Conservation (phyloP, 2,797 vertebrate genomes). For the Pangasius sanitwongsei region DNA sequence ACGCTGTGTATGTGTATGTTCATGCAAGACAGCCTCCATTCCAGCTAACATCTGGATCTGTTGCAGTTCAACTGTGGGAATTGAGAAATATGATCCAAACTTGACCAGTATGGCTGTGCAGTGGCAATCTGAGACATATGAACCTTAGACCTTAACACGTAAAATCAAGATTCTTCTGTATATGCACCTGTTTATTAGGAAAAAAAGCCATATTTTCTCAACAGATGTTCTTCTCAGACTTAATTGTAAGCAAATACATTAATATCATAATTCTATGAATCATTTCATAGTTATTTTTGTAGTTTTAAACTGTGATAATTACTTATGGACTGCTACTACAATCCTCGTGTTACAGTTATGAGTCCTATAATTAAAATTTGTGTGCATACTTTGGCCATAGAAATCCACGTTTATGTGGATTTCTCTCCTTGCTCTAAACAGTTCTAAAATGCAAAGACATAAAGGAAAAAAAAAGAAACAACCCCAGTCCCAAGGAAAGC, state of each 20-base stretch:
- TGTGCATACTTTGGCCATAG: neutral
- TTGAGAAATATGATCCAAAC: neutral
- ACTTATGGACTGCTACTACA: neutral
- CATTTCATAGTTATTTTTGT: neutral
- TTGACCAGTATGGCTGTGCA: neutral
- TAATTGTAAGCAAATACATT: neutral
- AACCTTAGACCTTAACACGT: neutral
- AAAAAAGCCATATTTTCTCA: neutral
- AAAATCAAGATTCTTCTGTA: neutral
- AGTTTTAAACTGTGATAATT: neutral
- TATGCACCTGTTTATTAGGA: neutral
- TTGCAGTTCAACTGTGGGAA: neutral
- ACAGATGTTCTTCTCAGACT: neutral
- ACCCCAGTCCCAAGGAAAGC: neutral
- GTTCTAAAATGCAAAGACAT: neutral
- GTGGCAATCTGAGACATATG: neutral
- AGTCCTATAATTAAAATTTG: neutral
- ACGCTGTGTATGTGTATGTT: slow-evolving; percentile 12
- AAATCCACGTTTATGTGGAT: neutral
- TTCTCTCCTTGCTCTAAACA: neutral
- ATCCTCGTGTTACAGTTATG: neutral
- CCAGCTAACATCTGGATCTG: slow-evolving; percentile 14
- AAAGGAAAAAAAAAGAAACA: neutral
- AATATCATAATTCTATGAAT: neutral
- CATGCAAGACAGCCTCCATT: neutral